Evolutionary conservation across 2,797 vertebrate species (phyloP).

Genomic region (Helarctos malayanus): DNA sequence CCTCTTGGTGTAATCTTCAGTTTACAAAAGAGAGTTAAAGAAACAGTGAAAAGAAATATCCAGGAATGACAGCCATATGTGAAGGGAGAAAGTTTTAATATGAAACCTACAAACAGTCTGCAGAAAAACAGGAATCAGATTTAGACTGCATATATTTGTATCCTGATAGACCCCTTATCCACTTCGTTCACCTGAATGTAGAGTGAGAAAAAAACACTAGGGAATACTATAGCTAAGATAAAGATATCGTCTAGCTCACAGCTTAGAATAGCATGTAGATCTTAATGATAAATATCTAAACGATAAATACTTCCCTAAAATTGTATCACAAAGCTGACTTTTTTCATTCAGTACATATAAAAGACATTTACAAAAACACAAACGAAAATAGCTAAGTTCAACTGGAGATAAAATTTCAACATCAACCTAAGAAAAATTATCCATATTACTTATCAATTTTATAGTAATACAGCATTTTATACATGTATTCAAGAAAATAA

Average conservation of each 20-base stretch:
- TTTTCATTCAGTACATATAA: conserved; percentile 53
- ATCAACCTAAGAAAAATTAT: conserved; percentile 57
- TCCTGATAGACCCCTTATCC: background rate
- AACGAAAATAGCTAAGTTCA: background rate
- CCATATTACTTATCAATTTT: background rate
- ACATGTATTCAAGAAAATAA: conserved; percentile 10
- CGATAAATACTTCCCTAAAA: conserved; percentile 37
- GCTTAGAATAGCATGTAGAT: background rate
- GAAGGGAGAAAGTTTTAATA: background rate
- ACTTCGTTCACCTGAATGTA: background rate
- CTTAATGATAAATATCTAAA: conserved; percentile 32
- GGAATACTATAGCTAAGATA: conserved; percentile 7
- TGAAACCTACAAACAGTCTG: background rate
- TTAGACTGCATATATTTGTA: conserved; percentile 10
- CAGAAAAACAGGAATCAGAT: conserved; percentile 23
- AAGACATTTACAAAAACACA: conserved; percentile 51
- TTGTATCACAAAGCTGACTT: conserved; percentile 10
- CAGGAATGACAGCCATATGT: background rate
- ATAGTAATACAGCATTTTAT: conserved; percentile 43
- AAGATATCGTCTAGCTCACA: background rate
- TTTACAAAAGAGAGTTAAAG: conserved; percentile 11
- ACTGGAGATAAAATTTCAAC: conserved; percentile 36
- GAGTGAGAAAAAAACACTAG: conserved; percentile 6
- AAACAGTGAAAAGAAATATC: conserved; percentile 21
- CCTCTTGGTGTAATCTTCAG: background rate